Evolutionary conservation across 2,113 vertebrate species (phyloP).

Genomic region (Panthera uncia): DNA sequence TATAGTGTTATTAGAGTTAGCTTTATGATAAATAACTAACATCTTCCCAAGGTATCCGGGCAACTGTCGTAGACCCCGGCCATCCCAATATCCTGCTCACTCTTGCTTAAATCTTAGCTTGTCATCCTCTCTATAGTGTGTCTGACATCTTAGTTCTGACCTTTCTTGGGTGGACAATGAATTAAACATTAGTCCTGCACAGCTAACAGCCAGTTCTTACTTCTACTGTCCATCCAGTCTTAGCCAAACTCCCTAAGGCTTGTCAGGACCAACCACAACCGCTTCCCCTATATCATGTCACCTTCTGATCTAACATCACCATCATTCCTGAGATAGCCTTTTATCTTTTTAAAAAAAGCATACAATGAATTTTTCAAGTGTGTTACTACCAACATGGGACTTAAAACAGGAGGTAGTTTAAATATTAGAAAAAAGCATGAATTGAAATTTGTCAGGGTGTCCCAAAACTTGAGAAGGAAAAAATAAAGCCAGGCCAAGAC

Average conservation of each 20-base stretch:
- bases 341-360: neutral
- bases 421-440: neutral
- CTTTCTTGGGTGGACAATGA: too few species aligned
- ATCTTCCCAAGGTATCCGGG: neutral
- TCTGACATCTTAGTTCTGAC: neutral
- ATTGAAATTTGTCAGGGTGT: neutral
- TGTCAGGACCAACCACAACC: neutral
- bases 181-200: neutral
- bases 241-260: neutral
- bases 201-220: neutral
- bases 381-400: neutral
- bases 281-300: neutral
- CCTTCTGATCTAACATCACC: neutral
- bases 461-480: neutral
- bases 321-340: neutral
- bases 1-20: neutral
- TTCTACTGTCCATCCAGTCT: neutral
- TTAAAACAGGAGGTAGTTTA: neutral
- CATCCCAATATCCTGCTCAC: neutral
- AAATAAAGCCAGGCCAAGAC: neutral
- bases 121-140: accelerated
- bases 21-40: neutral
- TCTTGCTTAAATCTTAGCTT: neutral
- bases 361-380: neutral
- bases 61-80: neutral